Evolutionary conservation across 2,888 invertebrate genomes (phyloP).

Genomic region (Cerceris ruficornis): DNA sequence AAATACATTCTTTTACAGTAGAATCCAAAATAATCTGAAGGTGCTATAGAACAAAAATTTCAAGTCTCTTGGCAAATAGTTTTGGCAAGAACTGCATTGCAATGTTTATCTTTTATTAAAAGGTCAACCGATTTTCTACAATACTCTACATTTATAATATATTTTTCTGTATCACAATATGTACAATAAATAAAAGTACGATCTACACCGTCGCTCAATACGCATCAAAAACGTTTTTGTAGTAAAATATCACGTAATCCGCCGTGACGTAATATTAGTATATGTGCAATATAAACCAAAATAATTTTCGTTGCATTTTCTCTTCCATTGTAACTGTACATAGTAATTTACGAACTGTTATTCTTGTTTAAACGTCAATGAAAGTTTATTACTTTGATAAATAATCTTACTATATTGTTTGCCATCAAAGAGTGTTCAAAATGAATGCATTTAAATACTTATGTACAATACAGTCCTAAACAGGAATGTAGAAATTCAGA

Average conservation of each 20-base stretch:
- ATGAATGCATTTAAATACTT: slow-evolving; percentile 33
- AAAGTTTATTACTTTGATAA: slow-evolving; percentile 27
- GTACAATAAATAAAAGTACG: slow-evolving; percentile 24
- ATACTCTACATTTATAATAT: slow-evolving; percentile 1
- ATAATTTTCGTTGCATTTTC: slow-evolving; percentile 7
- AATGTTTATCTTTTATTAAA: slow-evolving; percentile 13
- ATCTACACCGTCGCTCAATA: slow-evolving; percentile 1
- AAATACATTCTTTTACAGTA: slow-evolving; percentile 16
- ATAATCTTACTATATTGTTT: slow-evolving; percentile 12
- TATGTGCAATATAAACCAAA: slow-evolving; percentile 9
- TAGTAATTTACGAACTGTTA: slow-evolving; percentile 1
- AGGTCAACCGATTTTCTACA: slow-evolving; percentile 1
- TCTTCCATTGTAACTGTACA: slow-evolving; percentile 21
- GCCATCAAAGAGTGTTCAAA: slow-evolving; percentile 29
- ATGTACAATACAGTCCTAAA: slow-evolving; percentile 3
- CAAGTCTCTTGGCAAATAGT: slow-evolving; percentile 24
- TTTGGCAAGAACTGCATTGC: slow-evolving; percentile 26
- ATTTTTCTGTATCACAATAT: slow-evolving; percentile 29
- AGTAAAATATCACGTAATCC: slow-evolving; percentile 7
- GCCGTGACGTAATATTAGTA: not conserved
- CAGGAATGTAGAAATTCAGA: not conserved
- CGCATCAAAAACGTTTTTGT: not conserved
- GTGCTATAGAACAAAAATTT: slow-evolving; percentile 9
- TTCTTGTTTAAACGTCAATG: slow-evolving; percentile 9
- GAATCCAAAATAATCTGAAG: slow-evolving; percentile 13